Evolutionary conservation across 1,140 invertebrate genomes (phyloP).

Genomic region (Metaphire vulgaris): DNA sequence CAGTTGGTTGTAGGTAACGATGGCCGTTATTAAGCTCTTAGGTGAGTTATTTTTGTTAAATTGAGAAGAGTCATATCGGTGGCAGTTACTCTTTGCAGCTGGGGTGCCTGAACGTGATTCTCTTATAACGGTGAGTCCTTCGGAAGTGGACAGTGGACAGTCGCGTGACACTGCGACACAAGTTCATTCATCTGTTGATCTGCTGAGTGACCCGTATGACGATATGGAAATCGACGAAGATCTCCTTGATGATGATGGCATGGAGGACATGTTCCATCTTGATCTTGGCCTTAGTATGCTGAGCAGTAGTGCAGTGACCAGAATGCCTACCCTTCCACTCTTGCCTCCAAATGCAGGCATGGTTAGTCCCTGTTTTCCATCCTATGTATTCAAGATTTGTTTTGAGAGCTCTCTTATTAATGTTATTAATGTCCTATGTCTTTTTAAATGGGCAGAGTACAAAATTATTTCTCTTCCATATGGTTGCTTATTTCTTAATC

Average conservation of each 20-base stretch:
- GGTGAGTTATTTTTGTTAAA: too few relatives aligned
- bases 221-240: constrained; percentile 13
- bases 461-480: too few relatives aligned
- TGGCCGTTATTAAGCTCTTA: too few relatives aligned
- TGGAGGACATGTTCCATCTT: constrained; percentile 30
- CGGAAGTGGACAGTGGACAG: constrained; percentile 1
- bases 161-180: background rate
- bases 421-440: too few relatives aligned
- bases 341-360: background rate
- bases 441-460: too few relatives aligned
- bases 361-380: too few relatives aligned
- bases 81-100: background rate
- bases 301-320: background rate
- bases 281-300: constrained; percentile 9
- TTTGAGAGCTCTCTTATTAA: too few relatives aligned
- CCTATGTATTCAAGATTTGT: too few relatives aligned
- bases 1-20: too few relatives aligned
- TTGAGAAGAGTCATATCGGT: too few relatives aligned
- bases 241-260: constrained; percentile 30
- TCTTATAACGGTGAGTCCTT: background rate
- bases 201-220: background rate
- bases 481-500: too few relatives aligned
- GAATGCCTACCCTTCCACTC: background rate
- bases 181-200: background rate
- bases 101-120: background rate